Percentiles rank a stretch among this genome's conserved stretches.
Evolutionary conservation across 2,797 vertebrate species (phyloP).

Genomic region (Takifugu ocellatus): DNA sequence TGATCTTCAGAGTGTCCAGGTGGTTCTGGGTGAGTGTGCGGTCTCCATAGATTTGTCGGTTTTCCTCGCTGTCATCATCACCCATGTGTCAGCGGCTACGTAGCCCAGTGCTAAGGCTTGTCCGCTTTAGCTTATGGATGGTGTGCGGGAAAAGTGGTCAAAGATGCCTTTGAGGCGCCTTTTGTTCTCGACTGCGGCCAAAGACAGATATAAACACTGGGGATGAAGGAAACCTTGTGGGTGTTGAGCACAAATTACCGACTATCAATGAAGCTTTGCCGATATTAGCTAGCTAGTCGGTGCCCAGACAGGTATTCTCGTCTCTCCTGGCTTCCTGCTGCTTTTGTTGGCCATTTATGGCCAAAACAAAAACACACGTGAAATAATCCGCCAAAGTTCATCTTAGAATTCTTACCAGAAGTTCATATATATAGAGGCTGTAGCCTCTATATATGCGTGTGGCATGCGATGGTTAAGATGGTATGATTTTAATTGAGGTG

Average conservation of each 20-base stretch:
- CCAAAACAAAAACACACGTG: too few relatives aligned
- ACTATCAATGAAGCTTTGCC: conserved; percentile 34
- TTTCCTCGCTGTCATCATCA: conserved; percentile 49
- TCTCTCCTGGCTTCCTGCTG: conserved; percentile 1
- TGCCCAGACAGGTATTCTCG: conserved; percentile 6
- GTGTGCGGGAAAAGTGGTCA: background rate
- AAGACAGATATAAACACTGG: background rate
- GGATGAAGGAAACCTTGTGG: background rate
- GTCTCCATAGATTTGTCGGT: conserved; percentile 10
- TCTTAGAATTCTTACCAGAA: too few relatives aligned
- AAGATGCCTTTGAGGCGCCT: background rate
- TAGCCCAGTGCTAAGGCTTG: conserved; percentile 38
- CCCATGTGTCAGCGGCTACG: conserved; percentile 64
- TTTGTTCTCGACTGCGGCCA: too few relatives aligned
- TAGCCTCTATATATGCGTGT: too few relatives aligned
- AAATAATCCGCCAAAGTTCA: too few relatives aligned
- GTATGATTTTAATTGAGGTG: too few relatives aligned
- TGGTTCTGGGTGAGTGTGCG: conserved; percentile 78
- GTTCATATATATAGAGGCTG: too few relatives aligned
- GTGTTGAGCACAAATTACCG: background rate
- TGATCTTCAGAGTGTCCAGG: conserved; percentile 78
- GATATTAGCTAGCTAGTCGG: conserved; percentile 50
- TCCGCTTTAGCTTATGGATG: conserved; percentile 23
- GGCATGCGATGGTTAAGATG: too few relatives aligned
- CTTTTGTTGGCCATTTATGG: background rate